Evolutionary conservation across 2,797 vertebrate genomes (phyloP).

Genomic region (Sebastes umbrosus): DNA sequence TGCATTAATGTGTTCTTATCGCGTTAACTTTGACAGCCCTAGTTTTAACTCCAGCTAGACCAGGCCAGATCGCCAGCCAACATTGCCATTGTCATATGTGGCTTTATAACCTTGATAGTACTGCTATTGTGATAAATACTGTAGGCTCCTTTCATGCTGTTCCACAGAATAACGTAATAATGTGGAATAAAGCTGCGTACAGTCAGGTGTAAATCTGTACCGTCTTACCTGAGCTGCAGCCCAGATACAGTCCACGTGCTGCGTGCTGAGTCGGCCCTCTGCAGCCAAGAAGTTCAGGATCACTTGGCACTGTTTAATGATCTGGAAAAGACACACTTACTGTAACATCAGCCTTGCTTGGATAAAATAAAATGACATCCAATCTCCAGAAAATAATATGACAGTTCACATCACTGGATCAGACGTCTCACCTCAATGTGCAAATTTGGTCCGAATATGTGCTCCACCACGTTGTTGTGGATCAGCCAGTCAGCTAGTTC

Average conservation of each 20-base stretch:
- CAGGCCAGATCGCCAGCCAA: too few relatives aligned
- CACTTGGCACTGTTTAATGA: slow-evolving; percentile 99
- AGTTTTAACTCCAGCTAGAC: background rate
- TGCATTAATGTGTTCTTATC: too few relatives aligned
- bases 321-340: slow-evolving; percentile 78
- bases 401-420: background rate
- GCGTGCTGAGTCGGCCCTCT: slow-evolving; percentile 96
- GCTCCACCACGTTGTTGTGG: slow-evolving; percentile 95
- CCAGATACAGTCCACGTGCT: slow-evolving; percentile 99
- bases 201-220: background rate
- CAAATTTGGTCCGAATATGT: slow-evolving; percentile 97
- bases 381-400: background rate
- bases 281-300: slow-evolving; percentile 99
- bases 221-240: slow-evolving; percentile 92
- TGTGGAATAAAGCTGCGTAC: background rate
- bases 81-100: background rate
- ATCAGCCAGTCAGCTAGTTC: slow-evolving; percentile 95
- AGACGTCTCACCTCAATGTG: slow-evolving; percentile 92
- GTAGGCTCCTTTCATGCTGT: background rate
- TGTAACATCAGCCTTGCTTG: background rate
- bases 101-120: background rate
- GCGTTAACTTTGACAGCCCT: too few relatives aligned
- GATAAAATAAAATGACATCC: background rate
- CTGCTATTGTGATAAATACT: background rate
- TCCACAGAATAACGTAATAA: background rate